Evolutionary conservation across 2,113 vertebrate species (phyloP).

Genomic region (Ctenodactylus gundi): DNA sequence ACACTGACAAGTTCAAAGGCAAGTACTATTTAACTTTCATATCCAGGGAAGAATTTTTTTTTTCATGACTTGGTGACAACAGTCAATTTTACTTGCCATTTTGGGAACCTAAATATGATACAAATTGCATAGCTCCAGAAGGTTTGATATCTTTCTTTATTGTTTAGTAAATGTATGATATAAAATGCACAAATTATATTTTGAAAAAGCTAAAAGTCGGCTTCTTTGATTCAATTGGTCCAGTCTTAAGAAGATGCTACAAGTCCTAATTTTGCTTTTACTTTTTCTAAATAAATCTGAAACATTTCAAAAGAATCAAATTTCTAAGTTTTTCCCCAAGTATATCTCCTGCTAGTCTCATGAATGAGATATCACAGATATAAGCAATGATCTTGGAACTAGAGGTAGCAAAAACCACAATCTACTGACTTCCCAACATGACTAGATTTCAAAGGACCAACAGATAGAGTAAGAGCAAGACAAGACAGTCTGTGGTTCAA

Average conservation of each 20-base stretch:
- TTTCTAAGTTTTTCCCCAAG: neutral
- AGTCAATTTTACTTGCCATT: neutral
- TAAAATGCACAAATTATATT: neutral
- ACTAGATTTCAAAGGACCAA: constrained; percentile 14
- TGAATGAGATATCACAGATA: neutral
- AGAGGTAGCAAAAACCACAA: constrained; percentile 7
- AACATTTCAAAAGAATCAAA: neutral
- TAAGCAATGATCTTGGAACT: neutral
- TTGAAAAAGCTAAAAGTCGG: neutral
- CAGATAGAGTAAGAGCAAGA: neutral
- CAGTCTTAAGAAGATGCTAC: neutral
- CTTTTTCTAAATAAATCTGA: neutral
- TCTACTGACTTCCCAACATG: neutral
- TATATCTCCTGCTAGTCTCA: neutral
- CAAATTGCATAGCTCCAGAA: neutral
- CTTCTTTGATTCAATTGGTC: neutral
- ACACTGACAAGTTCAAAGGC: neutral
- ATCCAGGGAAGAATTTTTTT: neutral
- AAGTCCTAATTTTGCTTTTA: neutral
- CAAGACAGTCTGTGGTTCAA: neutral
- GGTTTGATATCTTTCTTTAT: neutral
- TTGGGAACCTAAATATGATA: neutral
- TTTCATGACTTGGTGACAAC: neutral
- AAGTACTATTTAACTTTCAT: neutral
- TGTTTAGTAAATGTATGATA: neutral